Evolutionary conservation across 2,888 invertebrate species (phyloP).

Genomic region (Argynnis bischoffii): DNA sequence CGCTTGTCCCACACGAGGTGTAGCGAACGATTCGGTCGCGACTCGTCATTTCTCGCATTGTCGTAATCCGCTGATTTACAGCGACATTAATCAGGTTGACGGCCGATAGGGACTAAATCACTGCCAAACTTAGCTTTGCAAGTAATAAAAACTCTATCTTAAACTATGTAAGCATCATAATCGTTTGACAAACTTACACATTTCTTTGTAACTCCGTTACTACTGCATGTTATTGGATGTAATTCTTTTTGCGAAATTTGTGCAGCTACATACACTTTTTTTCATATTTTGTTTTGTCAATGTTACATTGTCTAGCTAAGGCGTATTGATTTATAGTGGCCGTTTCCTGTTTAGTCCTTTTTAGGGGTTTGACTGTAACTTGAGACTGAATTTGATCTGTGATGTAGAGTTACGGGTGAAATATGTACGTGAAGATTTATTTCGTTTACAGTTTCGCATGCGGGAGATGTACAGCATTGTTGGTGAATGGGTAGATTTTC

Average conservation of each 20-base stretch:
- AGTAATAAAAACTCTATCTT: conserved; percentile 53
- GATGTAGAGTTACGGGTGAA: conserved; percentile 30
- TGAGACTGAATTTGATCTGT: conserved; percentile 50
- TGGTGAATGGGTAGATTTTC: conserved; percentile 27
- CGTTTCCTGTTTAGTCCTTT: conserved; percentile 69
- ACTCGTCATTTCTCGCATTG: conserved; percentile 83
- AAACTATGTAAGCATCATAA: conserved; percentile 48
- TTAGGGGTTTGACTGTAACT: conserved; percentile 67
- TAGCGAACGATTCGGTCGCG: conserved; percentile 75
- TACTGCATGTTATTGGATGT: conserved; percentile 80
- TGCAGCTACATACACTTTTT: conserved; percentile 52
- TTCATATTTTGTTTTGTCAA: conserved; percentile 57
- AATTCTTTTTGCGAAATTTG: conserved; percentile 79
- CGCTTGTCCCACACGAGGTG: conserved; percentile 45
- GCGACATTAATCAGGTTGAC: conserved; percentile 82
- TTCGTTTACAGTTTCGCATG: conserved; percentile 29
- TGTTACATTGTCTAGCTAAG: conserved; percentile 71
- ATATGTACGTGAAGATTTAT: conserved; percentile 36
- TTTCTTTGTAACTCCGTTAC: conserved; percentile 64
- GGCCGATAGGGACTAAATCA: conserved; percentile 82
- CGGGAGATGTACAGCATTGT: conserved; percentile 5
- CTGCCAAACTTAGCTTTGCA: conserved; percentile 62
- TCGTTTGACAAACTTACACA: conserved; percentile 38
- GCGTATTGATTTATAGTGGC: conserved; percentile 68
- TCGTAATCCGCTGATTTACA: conserved; percentile 83